Evolutionary conservation across 1,140 invertebrate species (phyloP).

Genomic region (Homarus americanus): DNA sequence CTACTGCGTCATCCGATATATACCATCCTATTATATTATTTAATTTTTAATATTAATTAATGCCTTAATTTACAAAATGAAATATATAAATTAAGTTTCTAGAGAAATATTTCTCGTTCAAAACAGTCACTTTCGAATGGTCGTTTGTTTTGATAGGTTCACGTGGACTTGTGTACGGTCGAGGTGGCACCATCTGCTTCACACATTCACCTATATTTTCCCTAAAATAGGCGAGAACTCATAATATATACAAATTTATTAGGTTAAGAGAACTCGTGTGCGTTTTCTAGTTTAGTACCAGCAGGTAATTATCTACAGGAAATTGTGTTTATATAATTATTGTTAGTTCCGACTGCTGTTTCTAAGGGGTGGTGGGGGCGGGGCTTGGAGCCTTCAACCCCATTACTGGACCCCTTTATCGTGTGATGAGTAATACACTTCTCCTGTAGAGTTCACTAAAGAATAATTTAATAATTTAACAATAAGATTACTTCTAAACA

Average conservation of each 20-base stretch:
- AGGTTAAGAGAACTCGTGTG: neutral
- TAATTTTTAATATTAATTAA: neutral
- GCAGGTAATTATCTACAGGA: neutral
- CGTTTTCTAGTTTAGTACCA: neutral
- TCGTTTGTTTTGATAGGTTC: neutral
- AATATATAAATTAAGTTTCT: neutral
- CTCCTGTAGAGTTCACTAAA: neutral
- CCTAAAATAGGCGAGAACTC: neutral
- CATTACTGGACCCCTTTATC: neutral
- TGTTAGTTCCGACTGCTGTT: slow-evolving; percentile 1
- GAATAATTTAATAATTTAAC: neutral
- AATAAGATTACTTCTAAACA: neutral
- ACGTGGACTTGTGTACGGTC: slow-evolving; percentile 34
- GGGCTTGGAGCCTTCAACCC: neutral
- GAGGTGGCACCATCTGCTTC: slow-evolving; percentile 21
- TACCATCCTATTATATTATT: no score
- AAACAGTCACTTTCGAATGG: neutral
- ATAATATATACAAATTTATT: neutral
- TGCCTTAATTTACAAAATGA: neutral
- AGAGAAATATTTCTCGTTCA: neutral
- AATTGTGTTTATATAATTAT: neutral
- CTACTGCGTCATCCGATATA: no score
- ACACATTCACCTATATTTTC: neutral
- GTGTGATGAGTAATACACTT: neutral
- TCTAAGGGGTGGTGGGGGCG: slow-evolving; percentile 19